Conservation (phyloP, 2,797 vertebrate genomes). For the Garrulus glandarius region DNA sequence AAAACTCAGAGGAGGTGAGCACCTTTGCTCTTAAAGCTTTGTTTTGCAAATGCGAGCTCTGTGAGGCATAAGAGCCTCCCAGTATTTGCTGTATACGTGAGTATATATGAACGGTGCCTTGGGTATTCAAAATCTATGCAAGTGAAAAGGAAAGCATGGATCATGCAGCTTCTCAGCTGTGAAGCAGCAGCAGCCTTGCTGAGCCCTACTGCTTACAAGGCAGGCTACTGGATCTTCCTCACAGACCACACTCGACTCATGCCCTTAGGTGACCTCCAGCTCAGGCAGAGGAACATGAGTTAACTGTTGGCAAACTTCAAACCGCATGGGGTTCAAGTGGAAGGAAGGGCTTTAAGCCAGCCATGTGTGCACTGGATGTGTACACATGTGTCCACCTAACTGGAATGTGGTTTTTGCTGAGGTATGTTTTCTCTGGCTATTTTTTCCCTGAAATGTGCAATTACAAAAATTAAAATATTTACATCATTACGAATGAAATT, state of each 20-base stretch:
- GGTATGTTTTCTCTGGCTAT: constrained; percentile 80
- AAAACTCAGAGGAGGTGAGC: neutral
- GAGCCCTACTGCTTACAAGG: neutral
- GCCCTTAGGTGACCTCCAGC: neutral
- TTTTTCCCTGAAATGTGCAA: constrained; percentile 59
- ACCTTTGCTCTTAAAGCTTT: neutral
- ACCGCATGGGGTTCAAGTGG: neutral
- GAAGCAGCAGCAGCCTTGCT: neutral
- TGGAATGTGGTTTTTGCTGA: constrained; percentile 61
- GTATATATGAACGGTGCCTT: neutral
- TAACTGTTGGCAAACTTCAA: neutral
- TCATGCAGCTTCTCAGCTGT: neutral
- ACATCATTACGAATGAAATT: constrained; percentile 73
- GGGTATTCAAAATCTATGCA: neutral
- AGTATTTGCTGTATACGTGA: neutral
- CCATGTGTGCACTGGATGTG: neutral
- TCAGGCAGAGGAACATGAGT: neutral
- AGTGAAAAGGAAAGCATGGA: neutral
- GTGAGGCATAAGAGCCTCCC: neutral
- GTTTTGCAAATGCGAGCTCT: neutral
- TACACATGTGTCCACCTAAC: neutral
- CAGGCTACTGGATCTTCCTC: neutral
- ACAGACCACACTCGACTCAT: neutral
- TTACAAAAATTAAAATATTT: constrained; percentile 76
- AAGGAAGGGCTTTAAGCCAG: neutral